Conservation (phyloP, 2,797 vertebrate species). For the Oophaga sylvatica region DNA sequence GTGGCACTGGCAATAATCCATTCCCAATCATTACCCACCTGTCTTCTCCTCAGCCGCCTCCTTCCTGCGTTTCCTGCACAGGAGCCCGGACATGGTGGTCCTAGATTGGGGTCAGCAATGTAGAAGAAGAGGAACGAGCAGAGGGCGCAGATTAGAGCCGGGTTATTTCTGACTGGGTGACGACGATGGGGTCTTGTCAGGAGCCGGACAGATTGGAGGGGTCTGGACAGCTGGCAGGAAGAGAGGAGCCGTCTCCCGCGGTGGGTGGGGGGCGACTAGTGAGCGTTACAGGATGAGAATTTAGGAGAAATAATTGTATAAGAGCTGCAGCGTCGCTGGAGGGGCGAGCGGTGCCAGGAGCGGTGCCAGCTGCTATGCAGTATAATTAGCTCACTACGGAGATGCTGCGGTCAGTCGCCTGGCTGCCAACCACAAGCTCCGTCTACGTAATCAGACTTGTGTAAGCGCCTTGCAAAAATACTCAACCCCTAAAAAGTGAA, state of each 20-base stretch:
- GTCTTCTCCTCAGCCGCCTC: constrained; percentile 75
- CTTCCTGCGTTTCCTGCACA: constrained; percentile 86
- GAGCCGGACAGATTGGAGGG: constrained; percentile 22
- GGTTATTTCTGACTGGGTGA: constrained; percentile 58
- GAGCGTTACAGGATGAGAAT: not conserved
- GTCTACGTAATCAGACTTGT: not conserved
- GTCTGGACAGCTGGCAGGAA: constrained; percentile 37
- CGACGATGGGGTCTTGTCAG: constrained; percentile 27
- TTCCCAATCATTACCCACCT: constrained; percentile 1
- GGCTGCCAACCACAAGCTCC: not conserved
- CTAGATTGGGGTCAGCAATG: not conserved
- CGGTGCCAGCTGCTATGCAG: constrained; percentile 29
- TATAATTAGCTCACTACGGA: not conserved
- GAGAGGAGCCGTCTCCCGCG: not conserved
- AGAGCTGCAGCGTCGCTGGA: not conserved
- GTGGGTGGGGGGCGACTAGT: not conserved
- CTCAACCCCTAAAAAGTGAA: not conserved
- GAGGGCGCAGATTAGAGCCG: not conserved
- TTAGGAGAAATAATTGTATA: not conserved
- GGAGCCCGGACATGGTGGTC: constrained; percentile 80
- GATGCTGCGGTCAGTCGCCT: constrained; percentile 3
- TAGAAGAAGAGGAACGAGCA: not conserved
- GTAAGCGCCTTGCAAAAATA: not conserved
- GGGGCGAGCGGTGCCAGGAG: not conserved
- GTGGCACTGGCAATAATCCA: not conserved